Evolutionary conservation across 1,140 invertebrate species (phyloP), one percentile per base, ranked within the genome.

Genomic region (Drosophila miranda): DNA sequence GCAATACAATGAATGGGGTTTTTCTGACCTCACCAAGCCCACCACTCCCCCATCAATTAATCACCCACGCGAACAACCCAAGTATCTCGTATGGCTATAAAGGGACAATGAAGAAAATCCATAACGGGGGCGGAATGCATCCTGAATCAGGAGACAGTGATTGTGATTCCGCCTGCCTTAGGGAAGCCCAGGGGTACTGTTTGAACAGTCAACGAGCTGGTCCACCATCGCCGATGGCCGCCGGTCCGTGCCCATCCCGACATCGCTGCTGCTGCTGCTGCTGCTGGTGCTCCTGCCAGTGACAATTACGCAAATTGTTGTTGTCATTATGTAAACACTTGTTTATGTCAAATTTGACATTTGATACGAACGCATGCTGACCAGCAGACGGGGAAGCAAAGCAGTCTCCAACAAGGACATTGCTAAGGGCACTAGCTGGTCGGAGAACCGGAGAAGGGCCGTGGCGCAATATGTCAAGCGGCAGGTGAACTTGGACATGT

Each of bases 271-370:
- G 16, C 0, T 19, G 44, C 26, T 19, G 19, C 19, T 57, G 16
- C 16, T 21, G 38, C 16, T 41, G 48, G 30, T 11, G 45, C 52
- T 42, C 38, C 46, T 81, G 75, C 75, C 78, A 34, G 56, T 62
- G 83, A 67, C 78, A 87, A 87, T 87, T 87, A 87, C 83, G 78
- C 71, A 87, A 87, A 87, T 88, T 87, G 82, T 87, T 78, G 82
- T 87, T 87, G 82, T 78, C 82, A 78, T 87, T 87, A 78, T 88
- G 82, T 87, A 87, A 87, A 87, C 83, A 87, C 82, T 87, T 87
- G 82, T 78, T 87, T 82, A 71, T 78, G 82, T 82, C 82, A 87
- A 87, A 78, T 87, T 87, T 87, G 82, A 88, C 82, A 87, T 82
- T 87, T 82, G 83, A 87, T 87, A 82, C 58, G 59, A 73, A 53